A percentile compares a stretch with the other conserved stretches of the same genome.
Conservation (phyloP, 1,140 invertebrate species). For the Antheraea mylitta region DNA sequence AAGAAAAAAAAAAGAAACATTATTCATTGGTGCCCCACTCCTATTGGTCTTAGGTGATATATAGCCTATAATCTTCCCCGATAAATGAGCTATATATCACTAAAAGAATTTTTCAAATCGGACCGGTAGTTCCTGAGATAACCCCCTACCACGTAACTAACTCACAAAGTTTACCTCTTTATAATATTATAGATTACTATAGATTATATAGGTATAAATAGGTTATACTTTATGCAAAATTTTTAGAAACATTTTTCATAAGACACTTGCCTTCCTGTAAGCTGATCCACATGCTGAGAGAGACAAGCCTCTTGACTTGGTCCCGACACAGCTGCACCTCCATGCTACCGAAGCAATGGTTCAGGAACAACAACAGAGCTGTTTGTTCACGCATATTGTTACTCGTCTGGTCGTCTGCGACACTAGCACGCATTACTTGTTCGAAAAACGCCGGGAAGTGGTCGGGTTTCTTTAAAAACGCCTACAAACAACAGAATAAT, state of each 20-base stretch:
- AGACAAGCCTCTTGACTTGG: conserved; percentile 95
- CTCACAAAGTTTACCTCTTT: no score
- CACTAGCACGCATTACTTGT: conserved; percentile 85
- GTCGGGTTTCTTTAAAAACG: conserved; percentile 89
- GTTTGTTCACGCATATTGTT: conserved; percentile 90
- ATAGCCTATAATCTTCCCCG: no score
- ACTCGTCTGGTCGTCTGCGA: conserved; percentile 80
- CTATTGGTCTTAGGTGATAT: no score
- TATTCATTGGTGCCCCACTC: no score
- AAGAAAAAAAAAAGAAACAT: no score
- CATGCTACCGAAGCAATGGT: conserved; percentile 98
- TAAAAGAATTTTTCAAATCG: no score
- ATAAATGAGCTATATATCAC: no score
- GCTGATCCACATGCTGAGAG: conserved; percentile 96
- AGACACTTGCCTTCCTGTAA: conserved; percentile 86
- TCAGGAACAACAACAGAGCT: conserved; percentile 93
- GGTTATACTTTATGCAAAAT: no score
- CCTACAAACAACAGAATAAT: conserved; percentile 59
- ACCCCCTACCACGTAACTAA: no score
- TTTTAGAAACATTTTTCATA: background rate
- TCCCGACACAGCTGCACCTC: conserved; percentile 95
- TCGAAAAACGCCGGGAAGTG: conserved; percentile 94
- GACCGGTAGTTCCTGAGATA: no score
- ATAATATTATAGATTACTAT: no score
- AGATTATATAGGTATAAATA: no score